These are phyloP conservation scores for Galeopterus variegatus DNA, from an alignment of 2,113 vertebrate genomes.

Conservation along the genomic window DNA sequence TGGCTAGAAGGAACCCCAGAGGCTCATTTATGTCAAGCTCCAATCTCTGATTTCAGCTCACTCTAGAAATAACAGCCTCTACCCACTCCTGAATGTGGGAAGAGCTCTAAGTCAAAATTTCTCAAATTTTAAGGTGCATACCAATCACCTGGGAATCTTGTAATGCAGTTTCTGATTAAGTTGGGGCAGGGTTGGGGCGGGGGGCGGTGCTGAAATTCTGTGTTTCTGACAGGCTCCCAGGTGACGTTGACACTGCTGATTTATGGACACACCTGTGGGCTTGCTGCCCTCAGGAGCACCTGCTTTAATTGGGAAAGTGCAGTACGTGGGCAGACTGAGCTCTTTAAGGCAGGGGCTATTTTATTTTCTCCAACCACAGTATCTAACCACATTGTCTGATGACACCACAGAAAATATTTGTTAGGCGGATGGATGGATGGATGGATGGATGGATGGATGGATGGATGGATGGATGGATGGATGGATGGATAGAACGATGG, in stretches of 20 bases:
- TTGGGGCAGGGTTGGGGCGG: neutral
- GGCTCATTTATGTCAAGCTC: neutral
- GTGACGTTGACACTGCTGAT: too few relatives aligned
- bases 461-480: neutral
- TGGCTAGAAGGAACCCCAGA: neutral
- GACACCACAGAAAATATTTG: neutral
- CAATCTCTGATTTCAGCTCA: conserved; percentile 13
- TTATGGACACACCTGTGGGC: too few relatives aligned
- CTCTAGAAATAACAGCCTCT: conserved; percentile 23
- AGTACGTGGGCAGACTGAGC: neutral
- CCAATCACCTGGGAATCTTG: neutral
- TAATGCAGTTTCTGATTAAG: neutral
- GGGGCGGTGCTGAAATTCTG: neutral
- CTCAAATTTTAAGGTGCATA: neutral
- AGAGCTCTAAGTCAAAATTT: neutral
- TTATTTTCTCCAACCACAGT: neutral
- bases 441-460: neutral
- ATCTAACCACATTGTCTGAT: neutral
- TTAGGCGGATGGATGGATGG: neutral
- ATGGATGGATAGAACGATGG: neutral
- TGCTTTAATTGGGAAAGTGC: neutral
- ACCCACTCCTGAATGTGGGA: neutral
- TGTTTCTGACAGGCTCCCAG: neutral
- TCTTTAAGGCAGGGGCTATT: neutral
- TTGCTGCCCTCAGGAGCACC: neutral